Evolutionary conservation across 2,888 invertebrate genomes (phyloP).

Genomic region (Gymnosoma rotundatum): DNA sequence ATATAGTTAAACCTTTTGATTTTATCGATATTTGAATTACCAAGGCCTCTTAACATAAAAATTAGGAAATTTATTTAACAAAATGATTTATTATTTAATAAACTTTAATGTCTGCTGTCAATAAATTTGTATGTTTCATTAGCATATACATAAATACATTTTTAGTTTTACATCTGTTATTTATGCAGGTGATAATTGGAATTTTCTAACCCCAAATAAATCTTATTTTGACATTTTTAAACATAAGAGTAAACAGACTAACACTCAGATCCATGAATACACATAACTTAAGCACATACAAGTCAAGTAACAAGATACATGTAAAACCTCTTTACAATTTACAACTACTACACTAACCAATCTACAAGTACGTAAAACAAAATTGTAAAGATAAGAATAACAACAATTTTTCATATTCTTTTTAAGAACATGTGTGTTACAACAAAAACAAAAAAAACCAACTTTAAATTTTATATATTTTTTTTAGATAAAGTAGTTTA

Average conservation of each 20-base stretch:
- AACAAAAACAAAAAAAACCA: neutral
- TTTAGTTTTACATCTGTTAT: conserved; percentile 53
- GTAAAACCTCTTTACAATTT: conserved; percentile 7
- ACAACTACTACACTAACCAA: neutral
- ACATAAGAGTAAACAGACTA: conserved; percentile 6
- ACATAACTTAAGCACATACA: conserved; percentile 34
- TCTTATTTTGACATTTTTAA: conserved; percentile 66
- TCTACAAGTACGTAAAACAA: neutral
- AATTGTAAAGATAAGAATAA: neutral
- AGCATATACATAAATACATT: neutral
- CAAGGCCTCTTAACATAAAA: no score
- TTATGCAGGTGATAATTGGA: conserved; percentile 70
- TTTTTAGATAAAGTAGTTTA: conserved; percentile 9
- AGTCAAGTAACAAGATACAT: conserved; percentile 36
- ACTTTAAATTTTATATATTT: conserved; percentile 10
- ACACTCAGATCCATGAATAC: neutral
- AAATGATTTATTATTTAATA: neutral
- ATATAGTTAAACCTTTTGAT: no score
- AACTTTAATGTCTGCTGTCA: conserved; percentile 61
- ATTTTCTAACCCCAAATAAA: conserved; percentile 68
- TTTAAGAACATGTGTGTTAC: neutral
- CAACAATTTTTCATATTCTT: neutral
- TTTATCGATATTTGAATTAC: no score
- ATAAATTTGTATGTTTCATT: conserved; percentile 43
- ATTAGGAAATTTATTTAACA: no score